Percentiles rank a stretch among this genome's conserved stretches.
These are phyloP conservation scores for Oscheius sp. DNA, from an alignment of 2,888 invertebrate species.

Conservation along the genomic window DNA sequence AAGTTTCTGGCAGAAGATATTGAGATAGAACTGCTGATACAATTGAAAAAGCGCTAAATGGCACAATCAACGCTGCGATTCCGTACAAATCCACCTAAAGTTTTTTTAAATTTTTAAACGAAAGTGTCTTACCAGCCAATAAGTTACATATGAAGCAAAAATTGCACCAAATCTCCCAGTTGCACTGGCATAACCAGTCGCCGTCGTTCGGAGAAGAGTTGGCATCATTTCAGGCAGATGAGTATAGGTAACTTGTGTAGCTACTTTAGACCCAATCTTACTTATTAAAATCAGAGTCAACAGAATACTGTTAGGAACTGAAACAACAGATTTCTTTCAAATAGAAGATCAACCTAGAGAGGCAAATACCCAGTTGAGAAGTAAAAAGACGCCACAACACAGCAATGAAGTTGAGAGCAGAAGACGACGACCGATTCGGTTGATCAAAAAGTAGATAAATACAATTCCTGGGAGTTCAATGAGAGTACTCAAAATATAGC, in stretches of 20 bases:
- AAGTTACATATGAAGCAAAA: neutral
- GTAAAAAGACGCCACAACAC: neutral
- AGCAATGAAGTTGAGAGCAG: neutral
- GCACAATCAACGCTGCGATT: neutral
- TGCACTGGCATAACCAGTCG: neutral
- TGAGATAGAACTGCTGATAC: neutral
- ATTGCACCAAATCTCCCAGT: neutral
- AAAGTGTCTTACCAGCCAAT: slow-evolving; percentile 1
- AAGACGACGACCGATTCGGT: neutral
- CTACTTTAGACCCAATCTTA: neutral
- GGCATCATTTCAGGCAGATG: slow-evolving; percentile 13
- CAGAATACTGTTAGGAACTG: neutral
- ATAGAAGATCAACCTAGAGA: neutral
- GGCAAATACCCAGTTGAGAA: neutral
- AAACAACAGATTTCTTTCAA: neutral
- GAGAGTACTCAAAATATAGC: neutral
- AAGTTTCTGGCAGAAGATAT: slow-evolving; percentile 3
- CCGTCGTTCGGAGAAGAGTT: slow-evolving; percentile 13
- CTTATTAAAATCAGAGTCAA: neutral
- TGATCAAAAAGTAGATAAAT: neutral
- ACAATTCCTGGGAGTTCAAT: slow-evolving; percentile 3
- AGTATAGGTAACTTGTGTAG: neutral
- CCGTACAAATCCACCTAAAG: slow-evolving; percentile 11
- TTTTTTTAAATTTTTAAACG: neutral
- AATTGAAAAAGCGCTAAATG: slow-evolving; percentile 3